Evolutionary conservation across 2,113 vertebrate species (phyloP).

Genomic region (Poeciliopsis turrubarensis): DNA sequence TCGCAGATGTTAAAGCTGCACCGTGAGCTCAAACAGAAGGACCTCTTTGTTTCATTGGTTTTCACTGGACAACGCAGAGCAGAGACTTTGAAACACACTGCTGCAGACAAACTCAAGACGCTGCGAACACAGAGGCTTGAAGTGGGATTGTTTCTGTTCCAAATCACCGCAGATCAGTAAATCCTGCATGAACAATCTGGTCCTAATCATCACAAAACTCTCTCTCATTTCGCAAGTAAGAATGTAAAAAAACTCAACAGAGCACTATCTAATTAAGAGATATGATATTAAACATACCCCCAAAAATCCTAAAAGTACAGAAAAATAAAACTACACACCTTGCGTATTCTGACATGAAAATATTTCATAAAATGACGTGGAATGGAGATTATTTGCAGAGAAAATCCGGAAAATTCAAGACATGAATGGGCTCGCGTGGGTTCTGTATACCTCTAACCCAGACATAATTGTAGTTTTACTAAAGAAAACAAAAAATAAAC

Average conservation of each 20-base stretch:
- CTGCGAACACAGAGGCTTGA: conserved; percentile 19
- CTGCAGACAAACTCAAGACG: conserved; percentile 39
- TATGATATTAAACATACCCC: too few relatives aligned
- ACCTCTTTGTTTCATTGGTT: conserved; percentile 57
- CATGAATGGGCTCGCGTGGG: background rate
- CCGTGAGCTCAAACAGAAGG: conserved; percentile 50
- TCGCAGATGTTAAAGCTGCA: conserved; percentile 63
- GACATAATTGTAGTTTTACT: background rate
- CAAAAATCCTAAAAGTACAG: background rate
- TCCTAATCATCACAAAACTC: background rate
- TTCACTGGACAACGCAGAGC: conserved; percentile 5
- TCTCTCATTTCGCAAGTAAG: background rate
- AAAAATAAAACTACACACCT: background rate
- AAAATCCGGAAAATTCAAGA: background rate
- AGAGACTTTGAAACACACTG: background rate
- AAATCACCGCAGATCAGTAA: background rate
- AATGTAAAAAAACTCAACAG: background rate
- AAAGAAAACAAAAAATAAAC: too few relatives aligned
- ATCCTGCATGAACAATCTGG: background rate
- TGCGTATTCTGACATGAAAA: too few relatives aligned
- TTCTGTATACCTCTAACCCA: background rate
- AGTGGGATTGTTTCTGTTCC: background rate
- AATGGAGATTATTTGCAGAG: background rate
- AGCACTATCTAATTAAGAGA: background rate
- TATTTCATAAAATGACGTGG: too few relatives aligned